phyloP scores from a whole-genome alignment of 1,140 invertebrate species.

The Drosophila nebulosa region DNA sequence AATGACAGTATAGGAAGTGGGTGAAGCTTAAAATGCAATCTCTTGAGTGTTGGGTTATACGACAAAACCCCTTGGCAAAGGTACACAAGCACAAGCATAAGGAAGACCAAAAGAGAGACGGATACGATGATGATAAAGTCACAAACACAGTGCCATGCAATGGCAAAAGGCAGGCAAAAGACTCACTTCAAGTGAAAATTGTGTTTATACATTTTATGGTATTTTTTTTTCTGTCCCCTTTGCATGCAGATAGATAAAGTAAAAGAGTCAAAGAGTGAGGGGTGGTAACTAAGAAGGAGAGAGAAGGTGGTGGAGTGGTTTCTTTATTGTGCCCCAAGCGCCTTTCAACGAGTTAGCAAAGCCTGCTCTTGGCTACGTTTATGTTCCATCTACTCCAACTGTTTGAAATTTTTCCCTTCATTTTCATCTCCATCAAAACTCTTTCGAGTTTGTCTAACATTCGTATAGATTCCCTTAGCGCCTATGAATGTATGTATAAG shows the following conservation, averaged over 20 bases:
- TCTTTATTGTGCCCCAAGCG: constrained; percentile 49
- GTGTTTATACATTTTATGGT: constrained; percentile 59
- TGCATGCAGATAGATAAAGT: not conserved
- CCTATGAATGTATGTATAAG: not conserved
- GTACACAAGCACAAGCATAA: not conserved
- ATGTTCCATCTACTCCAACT: not conserved
- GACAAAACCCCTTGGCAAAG: not conserved
- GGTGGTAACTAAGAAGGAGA: not conserved
- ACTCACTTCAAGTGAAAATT: constrained; percentile 54
- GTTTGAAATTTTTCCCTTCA: no score
- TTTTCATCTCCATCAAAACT: not conserved
- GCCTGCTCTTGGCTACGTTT: constrained; percentile 2
- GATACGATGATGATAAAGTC: not conserved
- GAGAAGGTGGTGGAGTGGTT: not conserved
- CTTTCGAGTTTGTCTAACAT: not conserved
- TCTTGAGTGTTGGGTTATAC: constrained; percentile 27
- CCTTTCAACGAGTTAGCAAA: constrained; percentile 15
- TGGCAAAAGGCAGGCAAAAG: constrained; percentile 35
- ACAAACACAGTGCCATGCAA: not conserved
- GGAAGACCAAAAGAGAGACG: not conserved
- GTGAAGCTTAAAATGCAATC: constrained; percentile 33
- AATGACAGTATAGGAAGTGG: constrained; percentile 19
- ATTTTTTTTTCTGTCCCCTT: not conserved
- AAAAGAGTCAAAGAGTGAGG: not conserved
- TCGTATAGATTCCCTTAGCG: not conserved